A percentile compares a stretch with the other conserved stretches of the same genome.
These are phyloP conservation scores for Druceiella hillmani DNA, from an alignment of 2,888 invertebrate genomes.

Conservation along the genomic window DNA sequence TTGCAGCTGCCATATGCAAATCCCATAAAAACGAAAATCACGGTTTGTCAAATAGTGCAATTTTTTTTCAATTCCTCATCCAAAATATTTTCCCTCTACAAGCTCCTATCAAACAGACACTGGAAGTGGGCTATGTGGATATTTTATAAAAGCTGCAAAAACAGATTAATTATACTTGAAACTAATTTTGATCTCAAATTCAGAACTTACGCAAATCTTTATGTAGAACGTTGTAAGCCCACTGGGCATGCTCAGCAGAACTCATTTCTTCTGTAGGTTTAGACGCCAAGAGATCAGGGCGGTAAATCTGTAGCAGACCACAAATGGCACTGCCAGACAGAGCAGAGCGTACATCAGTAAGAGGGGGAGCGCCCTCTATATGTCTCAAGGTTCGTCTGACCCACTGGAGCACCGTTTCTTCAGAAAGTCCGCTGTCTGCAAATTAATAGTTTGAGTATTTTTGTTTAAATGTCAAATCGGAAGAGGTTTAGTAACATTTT, in stretches of 20 bases:
- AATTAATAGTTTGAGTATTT: too few species aligned
- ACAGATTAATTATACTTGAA: too few species aligned
- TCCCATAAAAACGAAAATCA: too few species aligned
- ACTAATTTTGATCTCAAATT: not conserved
- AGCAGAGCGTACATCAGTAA: slow-evolving; percentile 35
- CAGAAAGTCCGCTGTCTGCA: slow-evolving; percentile 63
- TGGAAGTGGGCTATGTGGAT: too few species aligned
- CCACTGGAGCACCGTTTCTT: slow-evolving; percentile 73
- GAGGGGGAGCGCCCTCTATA: slow-evolving; percentile 15
- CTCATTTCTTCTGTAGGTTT: slow-evolving; percentile 59
- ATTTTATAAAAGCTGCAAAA: too few species aligned
- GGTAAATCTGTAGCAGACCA: slow-evolving; percentile 76
- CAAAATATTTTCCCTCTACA: too few species aligned
- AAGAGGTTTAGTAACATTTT: too few species aligned
- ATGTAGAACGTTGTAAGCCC: slow-evolving; percentile 83
- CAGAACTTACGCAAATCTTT: slow-evolving; percentile 65
- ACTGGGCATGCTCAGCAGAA: slow-evolving; percentile 64
- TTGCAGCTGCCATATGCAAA: too few species aligned
- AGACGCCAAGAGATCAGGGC: slow-evolving; percentile 84
- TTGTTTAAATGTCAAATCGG: too few species aligned
- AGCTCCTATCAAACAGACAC: too few species aligned
- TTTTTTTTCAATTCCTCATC: too few species aligned
- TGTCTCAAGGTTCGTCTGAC: slow-evolving; percentile 47
- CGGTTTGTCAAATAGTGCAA: too few species aligned
- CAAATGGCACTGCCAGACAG: slow-evolving; percentile 67